Percentiles rank a stretch among this genome's conserved stretches.
phyloP scores from a whole-genome alignment of 2,797 vertebrate species.

The Anguilla marmorata region DNA sequence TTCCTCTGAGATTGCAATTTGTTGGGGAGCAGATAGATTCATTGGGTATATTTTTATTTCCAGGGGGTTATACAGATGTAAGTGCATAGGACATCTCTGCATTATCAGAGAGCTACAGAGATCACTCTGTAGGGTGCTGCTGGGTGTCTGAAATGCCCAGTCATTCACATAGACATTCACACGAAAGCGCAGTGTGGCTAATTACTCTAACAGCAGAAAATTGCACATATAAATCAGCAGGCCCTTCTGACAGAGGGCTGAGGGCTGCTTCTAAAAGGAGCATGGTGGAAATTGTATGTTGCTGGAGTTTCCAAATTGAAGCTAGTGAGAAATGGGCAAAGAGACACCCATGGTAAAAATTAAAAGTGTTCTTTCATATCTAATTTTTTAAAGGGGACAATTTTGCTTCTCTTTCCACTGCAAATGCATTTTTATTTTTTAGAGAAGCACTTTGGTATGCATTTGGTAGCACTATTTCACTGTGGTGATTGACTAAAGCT shows the following conservation, averaged over 20 bases:
- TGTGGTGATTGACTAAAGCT: neutral
- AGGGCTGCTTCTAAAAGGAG: slow-evolving; percentile 8
- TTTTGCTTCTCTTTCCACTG: neutral
- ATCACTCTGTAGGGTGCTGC: neutral
- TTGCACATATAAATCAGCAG: slow-evolving; percentile 19
- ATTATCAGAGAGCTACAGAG: neutral
- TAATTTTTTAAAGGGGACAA: neutral
- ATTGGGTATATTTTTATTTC: neutral
- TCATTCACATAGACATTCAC: slow-evolving; percentile 12
- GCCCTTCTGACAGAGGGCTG: neutral
- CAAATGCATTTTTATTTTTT: neutral
- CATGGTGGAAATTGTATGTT: slow-evolving; percentile 3
- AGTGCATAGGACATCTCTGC: neutral
- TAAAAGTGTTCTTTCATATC: neutral
- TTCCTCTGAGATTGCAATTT: neutral
- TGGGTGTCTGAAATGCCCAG: slow-evolving; percentile 9
- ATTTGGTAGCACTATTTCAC: neutral
- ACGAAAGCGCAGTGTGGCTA: slow-evolving; percentile 16
- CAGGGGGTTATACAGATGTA: neutral
- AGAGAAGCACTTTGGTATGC: neutral
- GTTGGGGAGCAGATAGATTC: neutral
- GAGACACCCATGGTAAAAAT: slow-evolving; percentile 9
- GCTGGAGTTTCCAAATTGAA: neutral
- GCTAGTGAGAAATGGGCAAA: neutral
- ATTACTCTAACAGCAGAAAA: slow-evolving; percentile 35